Base-by-base conservation (phyloP, 2,888 invertebrate species). In the Halictus quadricinctus region DNA sequence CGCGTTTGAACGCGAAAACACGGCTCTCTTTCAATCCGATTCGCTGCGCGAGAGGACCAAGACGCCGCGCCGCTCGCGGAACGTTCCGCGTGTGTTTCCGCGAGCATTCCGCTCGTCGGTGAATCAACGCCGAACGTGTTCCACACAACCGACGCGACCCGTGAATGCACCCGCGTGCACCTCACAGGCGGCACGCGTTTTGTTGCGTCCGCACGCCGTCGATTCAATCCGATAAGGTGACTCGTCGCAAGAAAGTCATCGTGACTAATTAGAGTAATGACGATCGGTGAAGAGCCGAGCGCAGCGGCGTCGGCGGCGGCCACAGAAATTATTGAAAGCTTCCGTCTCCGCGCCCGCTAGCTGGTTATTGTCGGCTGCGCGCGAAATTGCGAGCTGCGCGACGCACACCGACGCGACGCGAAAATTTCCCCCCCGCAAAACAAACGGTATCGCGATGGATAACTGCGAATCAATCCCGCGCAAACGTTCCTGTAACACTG, bases 191-290 rank as follows among this genome's bases (percentile, higher is more conserved):
- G 15, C 41, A 2, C 36, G 8, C 18, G 41, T 54, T 75, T 66
- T 72, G 76, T 74, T 70, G 66, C 58, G 29, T 60, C 79, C 41
- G 72, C 64, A 54, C 78, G 73, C 60, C 75, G 85, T 54, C 75
- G 85, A 87, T 84, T 83, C 80, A 86, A 83, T 83, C 84, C 78
- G 85, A 87, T 86, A 85, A 81, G 86, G 74, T 75, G 79, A 60
- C 69, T 83, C 77, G 79, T 72, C 77, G 80, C 64, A 83, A 81
- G 85, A 89, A 88, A 91, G 88, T 89, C 91, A 87, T 91, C 87
- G 87, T 75, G 76, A 83, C 87, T 91, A 91, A 91, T 91, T 91
- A 91, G 85, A 84, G 86, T 88, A 86, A 91, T 84, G 91, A 91
- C 86, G 80, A 87, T 86, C 85, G 78, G 77, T 72, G 79, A 41